phyloP scores from a whole-genome alignment of 2,797 vertebrate genomes.

The Oreochromis mossambicus region DNA sequence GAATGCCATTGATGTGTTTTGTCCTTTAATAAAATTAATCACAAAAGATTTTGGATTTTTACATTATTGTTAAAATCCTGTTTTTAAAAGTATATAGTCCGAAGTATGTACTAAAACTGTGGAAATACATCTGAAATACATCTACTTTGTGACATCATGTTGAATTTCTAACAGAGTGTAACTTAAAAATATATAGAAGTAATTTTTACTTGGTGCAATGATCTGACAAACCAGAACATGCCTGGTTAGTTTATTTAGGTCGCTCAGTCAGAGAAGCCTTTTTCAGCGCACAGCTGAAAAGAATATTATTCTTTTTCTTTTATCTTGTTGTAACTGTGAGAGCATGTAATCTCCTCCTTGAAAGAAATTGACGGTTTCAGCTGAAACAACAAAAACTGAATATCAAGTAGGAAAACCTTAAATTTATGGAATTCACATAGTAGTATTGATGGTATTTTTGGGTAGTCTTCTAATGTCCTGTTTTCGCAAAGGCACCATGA shows the following conservation, averaged over 20 bases:
- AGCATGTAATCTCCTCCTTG: neutral
- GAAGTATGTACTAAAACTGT: fast-evolving
- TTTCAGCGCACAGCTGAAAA: neutral
- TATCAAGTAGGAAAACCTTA: neutral
- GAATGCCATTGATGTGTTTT: neutral
- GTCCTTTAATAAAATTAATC: neutral
- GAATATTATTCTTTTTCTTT: fast-evolving
- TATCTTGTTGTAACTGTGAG: neutral
- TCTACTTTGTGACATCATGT: neutral
- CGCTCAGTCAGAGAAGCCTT: neutral
- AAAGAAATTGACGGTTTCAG: neutral
- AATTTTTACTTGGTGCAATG: neutral
- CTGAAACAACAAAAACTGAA: neutral
- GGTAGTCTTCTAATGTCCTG: neutral
- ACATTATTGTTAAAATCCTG: neutral
- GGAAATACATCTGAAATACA: neutral
- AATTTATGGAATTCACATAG: neutral
- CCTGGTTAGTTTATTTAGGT: neutral
- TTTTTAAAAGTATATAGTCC: neutral
- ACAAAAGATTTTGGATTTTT: neutral
- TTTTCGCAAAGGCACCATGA: neutral
- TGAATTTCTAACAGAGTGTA: neutral
- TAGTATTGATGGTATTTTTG: neutral
- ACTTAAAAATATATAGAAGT: neutral
- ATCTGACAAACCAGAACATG: neutral